A percentile compares a stretch with the other conserved stretches of the same genome.
phyloP scores from a whole-genome alignment of 2,797 vertebrate species.

The Paguma larvata region DNA sequence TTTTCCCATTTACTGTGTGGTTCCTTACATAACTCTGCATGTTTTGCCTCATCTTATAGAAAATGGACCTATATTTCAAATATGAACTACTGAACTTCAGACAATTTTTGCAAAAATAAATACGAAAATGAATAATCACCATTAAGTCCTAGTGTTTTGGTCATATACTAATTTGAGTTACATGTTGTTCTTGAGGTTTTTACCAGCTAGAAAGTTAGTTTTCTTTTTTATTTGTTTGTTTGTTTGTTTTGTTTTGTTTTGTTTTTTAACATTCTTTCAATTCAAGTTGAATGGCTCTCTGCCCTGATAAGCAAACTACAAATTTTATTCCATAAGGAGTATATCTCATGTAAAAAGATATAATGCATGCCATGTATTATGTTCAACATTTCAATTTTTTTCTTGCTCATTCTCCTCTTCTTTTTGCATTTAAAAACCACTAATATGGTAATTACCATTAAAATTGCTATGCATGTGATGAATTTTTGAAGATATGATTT shows the following conservation, averaged over 20 bases:
- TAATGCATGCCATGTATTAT: background rate
- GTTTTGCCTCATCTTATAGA: conserved; percentile 16
- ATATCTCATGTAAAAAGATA: background rate
- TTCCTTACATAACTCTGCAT: conserved; percentile 46
- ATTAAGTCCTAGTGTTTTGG: conserved; percentile 54
- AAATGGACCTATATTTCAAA: conserved; percentile 64
- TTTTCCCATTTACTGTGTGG: background rate
- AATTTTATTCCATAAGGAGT: conserved; percentile 33
- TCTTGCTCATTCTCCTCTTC: background rate
- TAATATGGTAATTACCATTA: background rate
- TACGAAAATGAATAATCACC: conserved; percentile 43
- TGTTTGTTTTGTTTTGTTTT: background rate
- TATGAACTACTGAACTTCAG: background rate
- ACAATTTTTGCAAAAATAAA: conserved; percentile 66
- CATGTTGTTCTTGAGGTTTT: conserved; percentile 50
- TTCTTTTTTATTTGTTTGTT: background rate
- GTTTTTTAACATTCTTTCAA: conserved; percentile 26
- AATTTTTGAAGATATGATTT: background rate
- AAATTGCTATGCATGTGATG: background rate
- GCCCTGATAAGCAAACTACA: conserved; percentile 52
- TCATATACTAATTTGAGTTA: conserved; percentile 4
- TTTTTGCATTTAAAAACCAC: background rate
- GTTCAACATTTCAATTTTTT: background rate
- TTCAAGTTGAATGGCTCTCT: conserved; percentile 43
- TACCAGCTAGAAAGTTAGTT: background rate